Percentiles rank a stretch among this genome's conserved stretches.
phyloP scores from a whole-genome alignment of 2,113 vertebrate species.

The Probosciger aterrimus region DNA sequence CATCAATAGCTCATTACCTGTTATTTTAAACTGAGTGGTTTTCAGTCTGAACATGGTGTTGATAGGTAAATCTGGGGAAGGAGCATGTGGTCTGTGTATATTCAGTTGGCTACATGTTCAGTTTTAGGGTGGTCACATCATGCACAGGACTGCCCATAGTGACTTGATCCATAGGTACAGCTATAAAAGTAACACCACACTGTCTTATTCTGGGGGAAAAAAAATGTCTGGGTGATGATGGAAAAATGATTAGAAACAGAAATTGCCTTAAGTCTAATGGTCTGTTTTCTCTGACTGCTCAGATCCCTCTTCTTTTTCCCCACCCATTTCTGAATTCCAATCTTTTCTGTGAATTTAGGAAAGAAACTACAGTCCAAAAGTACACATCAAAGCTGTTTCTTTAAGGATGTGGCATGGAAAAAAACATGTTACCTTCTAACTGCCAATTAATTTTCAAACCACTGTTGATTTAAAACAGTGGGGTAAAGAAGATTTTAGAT shows the following conservation, averaged over 20 bases:
- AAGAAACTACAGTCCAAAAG: not conserved
- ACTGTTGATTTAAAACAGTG: not conserved
- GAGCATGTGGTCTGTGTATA: not conserved
- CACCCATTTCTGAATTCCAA: not conserved
- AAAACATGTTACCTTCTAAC: not conserved
- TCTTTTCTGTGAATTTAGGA: not conserved
- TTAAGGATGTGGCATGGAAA: not conserved
- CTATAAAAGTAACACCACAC: not conserved
- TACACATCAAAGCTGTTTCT: not conserved
- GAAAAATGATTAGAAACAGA: slow-evolving; percentile 35
- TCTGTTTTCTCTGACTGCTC: not conserved
- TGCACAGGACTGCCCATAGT: not conserved
- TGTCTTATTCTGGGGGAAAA: not conserved
- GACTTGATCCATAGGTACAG: not conserved
- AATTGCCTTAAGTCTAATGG: not conserved
- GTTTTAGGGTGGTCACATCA: not conserved
- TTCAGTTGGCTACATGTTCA: not conserved
- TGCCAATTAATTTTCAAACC: not conserved
- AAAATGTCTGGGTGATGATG: not conserved
- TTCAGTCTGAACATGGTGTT: not conserved
- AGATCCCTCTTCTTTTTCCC: not conserved
- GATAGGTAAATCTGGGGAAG: not conserved
- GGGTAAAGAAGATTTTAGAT: not conserved
- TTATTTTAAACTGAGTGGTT: not conserved
- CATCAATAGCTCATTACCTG: not conserved